phyloP scores from a whole-genome alignment of 2,888 invertebrate species.

The Patella ulyssiponensis region DNA sequence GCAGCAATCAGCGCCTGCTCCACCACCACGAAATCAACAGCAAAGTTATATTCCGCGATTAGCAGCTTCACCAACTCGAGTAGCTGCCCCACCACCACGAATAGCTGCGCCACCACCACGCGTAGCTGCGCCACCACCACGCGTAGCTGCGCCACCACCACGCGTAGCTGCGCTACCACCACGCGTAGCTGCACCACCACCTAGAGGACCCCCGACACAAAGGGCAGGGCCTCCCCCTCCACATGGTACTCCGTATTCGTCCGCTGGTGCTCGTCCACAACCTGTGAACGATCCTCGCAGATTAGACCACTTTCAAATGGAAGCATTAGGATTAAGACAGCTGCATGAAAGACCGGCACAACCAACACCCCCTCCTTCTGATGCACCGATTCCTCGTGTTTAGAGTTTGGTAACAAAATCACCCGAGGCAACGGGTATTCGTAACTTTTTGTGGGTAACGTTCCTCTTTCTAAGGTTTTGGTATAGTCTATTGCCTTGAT shows the following conservation, averaged over 20 bases:
- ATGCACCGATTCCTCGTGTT: not conserved
- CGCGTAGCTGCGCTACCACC: not conserved
- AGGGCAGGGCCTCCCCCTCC: no score
- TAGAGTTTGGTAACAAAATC: not conserved
- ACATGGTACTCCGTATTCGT: no score
- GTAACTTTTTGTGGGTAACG: no score
- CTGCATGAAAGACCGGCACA: not conserved
- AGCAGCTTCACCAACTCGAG: not conserved
- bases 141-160: not conserved
- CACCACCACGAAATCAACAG: not conserved
- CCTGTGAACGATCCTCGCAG: not conserved
- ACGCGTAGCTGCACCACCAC: not conserved
- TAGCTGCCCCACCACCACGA: not conserved
- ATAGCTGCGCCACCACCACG: not conserved
- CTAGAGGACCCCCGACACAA: no score
- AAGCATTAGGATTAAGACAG: not conserved
- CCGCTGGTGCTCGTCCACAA: not conserved
- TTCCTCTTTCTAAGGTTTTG: no score
- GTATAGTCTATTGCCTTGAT: no score
- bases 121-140: not conserved
- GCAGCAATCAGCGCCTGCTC: not conserved
- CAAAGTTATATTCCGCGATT: not conserved
- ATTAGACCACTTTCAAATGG: not conserved
- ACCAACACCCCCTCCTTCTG: not conserved
- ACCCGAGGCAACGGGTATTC: no score